Base-by-base conservation (phyloP, 2,113 vertebrate species). In the Anser cygnoides region DNA sequence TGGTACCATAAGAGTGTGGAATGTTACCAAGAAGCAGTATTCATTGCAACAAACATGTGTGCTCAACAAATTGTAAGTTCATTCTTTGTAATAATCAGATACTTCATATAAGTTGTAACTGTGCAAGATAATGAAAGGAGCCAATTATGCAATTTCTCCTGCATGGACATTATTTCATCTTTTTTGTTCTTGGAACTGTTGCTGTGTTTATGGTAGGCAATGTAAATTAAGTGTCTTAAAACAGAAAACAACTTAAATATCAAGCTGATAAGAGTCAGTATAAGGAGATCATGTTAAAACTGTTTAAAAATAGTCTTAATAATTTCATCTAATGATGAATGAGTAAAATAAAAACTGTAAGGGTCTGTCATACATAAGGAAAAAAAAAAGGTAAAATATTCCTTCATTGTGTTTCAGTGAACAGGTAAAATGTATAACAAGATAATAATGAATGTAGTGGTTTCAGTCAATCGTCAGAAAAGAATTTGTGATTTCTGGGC, bases 1-100 rank as follows among this genome's bases (percentile, higher is more conserved):
- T 67, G 99, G 99, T 25, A 99, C 99, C 5, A 99, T 99, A 61
- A 97, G 99, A 44, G 98, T 99, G 28, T 99, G 99, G 99, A 99
- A 98, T 37, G 99, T 99, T 23, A 99, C 99, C 37, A 99, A 99
- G 97, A 99, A 98, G 95, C 99, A 99, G 26, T 99, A 99, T 95
- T 99, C 98, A 6, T 97, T 99, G 31, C 99, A 99, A 39, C 99
- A 99, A 92, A 99, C 99, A 3, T 99, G 99, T 57, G 97, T 99
- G 93, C 99, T 99, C 97, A 99, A 98, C 74, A 99, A 99, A 97
- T 88, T 98, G 99, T 99, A 91, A 98, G 99, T 97, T 44, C 12
- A 37, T 63, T 75, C 19, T 82, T 67, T 78, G 4, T 58, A 39
- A 5, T 7, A 39, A 33, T 19, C 35, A 20, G 3, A 3, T 79